Evolutionary conservation across 2,888 invertebrate genomes (phyloP), one percentile per base, ranked within the genome.

Genomic region (Merodon equestris): DNA sequence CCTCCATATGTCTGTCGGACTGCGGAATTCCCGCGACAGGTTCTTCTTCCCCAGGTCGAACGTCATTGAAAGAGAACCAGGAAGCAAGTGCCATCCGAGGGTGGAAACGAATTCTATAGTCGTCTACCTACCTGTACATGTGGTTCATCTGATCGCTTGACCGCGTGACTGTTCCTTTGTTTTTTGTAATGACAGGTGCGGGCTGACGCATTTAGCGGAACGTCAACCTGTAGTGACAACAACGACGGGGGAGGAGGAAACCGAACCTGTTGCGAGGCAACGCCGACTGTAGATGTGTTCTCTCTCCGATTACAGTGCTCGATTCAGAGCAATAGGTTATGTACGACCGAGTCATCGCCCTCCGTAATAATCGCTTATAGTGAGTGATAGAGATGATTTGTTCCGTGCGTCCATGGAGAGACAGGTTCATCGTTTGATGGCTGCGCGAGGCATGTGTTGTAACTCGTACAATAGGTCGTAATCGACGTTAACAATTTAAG

Each of bases 131-230:
- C n/a, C 3, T 40, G 40, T n/a, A 72, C 56, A 67, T 77, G 72
- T 63, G 77, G 67, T 72, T 72, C 72, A 58, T 67, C 58, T 44
- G 72, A 77, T 73, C 73, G 73, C 67, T 68, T 72, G 13, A 63
- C 77, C 77, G 72, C 77, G 63, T 77, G 77, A 72, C 66, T 4
- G 3, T 27, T 27, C 3, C 27, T 27, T 27, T 27, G 2, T 2
- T 27, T 72, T 67, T 73, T 73, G 42, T 73, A 67, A 72, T 73
- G 77, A 73, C 77, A 77, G 77, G 77, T 77, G 77, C 73, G 67
- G 36, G 19, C 48, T 5, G 53, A 75, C 53, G 57, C 70, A 58
- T 54, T 63, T 38, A 68, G 56, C 57, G 73, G 72, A 77, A 77
- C 77, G 61, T 72, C 73, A 77, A 73, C 73, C 67, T 77, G 77